Conservation (phyloP, 1,140 invertebrate genomes). For the Rhagoletis zephyria region DNA sequence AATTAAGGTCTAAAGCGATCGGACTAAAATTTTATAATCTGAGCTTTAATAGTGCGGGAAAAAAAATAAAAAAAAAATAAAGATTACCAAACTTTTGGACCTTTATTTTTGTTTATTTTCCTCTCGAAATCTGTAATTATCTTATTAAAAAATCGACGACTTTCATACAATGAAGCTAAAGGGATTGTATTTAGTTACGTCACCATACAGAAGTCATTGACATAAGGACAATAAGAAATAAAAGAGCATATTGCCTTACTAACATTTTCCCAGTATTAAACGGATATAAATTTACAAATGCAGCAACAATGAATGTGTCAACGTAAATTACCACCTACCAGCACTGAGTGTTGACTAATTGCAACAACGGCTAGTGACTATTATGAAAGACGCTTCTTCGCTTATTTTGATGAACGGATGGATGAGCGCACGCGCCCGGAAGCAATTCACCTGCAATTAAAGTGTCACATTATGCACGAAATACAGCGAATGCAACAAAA, state of each 20-base stretch:
- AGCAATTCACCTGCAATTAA: slow-evolving; percentile 72
- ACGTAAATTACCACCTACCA: slow-evolving; percentile 13
- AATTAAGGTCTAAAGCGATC: too few species aligned
- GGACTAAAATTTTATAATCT: too few species aligned
- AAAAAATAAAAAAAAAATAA: too few species aligned
- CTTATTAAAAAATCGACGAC: not conserved
- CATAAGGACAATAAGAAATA: slow-evolving; percentile 23
- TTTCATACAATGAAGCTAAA: not conserved
- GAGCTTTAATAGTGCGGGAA: too few species aligned
- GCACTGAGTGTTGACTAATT: slow-evolving; percentile 38
- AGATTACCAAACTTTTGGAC: too few species aligned
- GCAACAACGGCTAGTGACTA: not conserved
- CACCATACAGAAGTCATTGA: slow-evolving; percentile 23
- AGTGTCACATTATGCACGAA: slow-evolving; percentile 62
- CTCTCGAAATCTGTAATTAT: not conserved
- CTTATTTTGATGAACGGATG: slow-evolving; percentile 43
- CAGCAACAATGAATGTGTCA: not conserved
- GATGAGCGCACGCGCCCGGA: slow-evolving; percentile 62
- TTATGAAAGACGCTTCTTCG: not conserved
- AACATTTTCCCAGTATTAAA: not conserved
- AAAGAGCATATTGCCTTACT: slow-evolving; percentile 24
- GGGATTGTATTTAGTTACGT: not conserved
- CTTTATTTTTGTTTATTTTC: too few species aligned
- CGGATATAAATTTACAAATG: not conserved
- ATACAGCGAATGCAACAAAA: slow-evolving; percentile 21